phyloP scores from a whole-genome alignment of 2,797 vertebrate species.

The Platalea minor region DNA sequence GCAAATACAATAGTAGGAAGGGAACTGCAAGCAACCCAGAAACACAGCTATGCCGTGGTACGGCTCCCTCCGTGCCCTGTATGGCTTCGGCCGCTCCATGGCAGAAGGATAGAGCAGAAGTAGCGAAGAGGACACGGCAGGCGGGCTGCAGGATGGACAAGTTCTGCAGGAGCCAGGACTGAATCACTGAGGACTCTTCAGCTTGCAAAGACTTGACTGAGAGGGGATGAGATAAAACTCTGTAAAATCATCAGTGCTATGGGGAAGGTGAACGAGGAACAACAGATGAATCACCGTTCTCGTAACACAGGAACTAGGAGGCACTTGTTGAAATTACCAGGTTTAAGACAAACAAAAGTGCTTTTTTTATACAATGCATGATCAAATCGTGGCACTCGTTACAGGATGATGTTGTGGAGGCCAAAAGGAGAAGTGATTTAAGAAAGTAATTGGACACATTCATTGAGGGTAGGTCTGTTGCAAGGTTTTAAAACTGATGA shows the following conservation, averaged over 20 bases:
- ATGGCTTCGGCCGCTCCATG: fast-evolving
- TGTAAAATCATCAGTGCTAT: not conserved
- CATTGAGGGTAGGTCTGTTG: not conserved
- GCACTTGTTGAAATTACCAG: not conserved
- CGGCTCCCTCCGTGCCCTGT: fast-evolving
- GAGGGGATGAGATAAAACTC: not conserved
- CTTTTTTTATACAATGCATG: not conserved
- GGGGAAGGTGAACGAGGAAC: not conserved
- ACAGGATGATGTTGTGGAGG: not conserved
- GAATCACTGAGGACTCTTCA: not conserved
- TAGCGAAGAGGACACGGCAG: fast-evolving
- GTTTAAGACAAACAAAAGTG: not conserved
- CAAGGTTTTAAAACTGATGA: not conserved
- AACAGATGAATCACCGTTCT: not conserved
- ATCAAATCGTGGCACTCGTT: not conserved
- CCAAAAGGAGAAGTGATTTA: not conserved
- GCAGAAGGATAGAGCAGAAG: not conserved
- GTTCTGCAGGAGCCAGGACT: not conserved
- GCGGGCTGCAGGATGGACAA: not conserved
- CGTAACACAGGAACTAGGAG: not conserved
- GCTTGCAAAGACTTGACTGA: not conserved
- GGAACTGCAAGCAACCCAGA: not conserved
- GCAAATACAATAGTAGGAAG: not conserved
- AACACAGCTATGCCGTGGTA: not conserved
- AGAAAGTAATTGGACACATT: not conserved